Evolutionary conservation across 1,140 invertebrate species (phyloP).

Genomic region (Drosophila parvula): DNA sequence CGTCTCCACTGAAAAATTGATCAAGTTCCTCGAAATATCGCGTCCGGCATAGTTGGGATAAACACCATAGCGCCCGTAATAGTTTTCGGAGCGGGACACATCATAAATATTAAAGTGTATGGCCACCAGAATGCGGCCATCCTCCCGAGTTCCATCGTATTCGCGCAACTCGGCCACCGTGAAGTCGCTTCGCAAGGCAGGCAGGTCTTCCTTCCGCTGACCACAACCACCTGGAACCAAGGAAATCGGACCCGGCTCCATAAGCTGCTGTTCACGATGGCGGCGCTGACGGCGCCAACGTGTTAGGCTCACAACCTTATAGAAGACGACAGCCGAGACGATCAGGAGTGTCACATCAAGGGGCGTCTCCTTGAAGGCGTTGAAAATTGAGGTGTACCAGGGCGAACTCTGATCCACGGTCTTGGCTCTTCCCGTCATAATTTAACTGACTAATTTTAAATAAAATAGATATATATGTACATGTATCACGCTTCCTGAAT

Average conservation of each 20-base stretch:
- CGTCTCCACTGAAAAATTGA: slow-evolving; percentile 39
- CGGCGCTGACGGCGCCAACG: slow-evolving; percentile 16
- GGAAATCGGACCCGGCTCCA: background rate
- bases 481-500: background rate
- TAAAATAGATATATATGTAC: background rate
- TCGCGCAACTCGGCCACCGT: slow-evolving; percentile 44
- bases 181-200: slow-evolving; percentile 35
- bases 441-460: background rate
- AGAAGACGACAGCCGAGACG: slow-evolving; percentile 56
- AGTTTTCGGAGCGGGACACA: slow-evolving; percentile 47
- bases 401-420: background rate
- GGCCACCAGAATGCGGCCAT: slow-evolving; percentile 57
- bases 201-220: background rate
- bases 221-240: background rate
- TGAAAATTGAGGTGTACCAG: slow-evolving; percentile 53
- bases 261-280: background rate
- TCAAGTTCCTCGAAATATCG: slow-evolving; percentile 55
- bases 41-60: slow-evolving; percentile 58
- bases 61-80: slow-evolving; percentile 49
- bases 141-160: slow-evolving; percentile 46
- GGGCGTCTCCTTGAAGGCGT: slow-evolving; percentile 37
- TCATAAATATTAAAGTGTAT: slow-evolving; percentile 61
- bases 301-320: slow-evolving; percentile 43
- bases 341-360: slow-evolving; percentile 41
- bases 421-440: slow-evolving; percentile 11